Conservation (phyloP, 2,113 vertebrate genomes). For the Bettongia penicillata region DNA sequence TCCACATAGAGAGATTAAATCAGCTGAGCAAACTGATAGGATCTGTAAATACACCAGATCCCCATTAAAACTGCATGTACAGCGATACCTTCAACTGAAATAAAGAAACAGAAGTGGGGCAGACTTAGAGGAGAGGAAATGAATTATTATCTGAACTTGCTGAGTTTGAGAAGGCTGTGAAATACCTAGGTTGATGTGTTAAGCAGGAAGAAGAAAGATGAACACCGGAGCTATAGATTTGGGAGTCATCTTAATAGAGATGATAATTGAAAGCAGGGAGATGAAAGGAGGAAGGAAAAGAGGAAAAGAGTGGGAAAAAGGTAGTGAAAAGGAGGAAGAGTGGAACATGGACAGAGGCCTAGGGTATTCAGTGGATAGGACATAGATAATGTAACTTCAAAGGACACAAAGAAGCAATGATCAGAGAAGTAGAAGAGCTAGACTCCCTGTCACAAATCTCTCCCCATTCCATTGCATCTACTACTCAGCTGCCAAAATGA, state of each 20-base stretch:
- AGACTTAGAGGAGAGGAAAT: not conserved
- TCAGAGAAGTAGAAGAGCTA: not conserved
- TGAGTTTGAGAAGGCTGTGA: not conserved
- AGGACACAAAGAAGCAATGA: not conserved
- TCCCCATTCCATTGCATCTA: not conserved
- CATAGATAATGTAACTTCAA: not conserved
- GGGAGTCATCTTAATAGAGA: not conserved
- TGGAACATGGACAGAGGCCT: not conserved
- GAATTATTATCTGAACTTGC: not conserved
- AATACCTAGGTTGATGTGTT: not conserved
- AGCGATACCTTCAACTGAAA: not conserved
- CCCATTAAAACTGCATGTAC: not conserved
- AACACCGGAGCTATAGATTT: not conserved
- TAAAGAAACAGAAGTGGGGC: not conserved
- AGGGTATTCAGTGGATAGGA: not conserved
- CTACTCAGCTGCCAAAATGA: not conserved
- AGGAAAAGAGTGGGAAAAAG: not conserved
- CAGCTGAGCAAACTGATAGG: not conserved
- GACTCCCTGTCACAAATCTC: not conserved
- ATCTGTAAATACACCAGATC: not conserved
- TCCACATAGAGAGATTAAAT: not conserved
- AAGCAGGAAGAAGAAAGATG: not conserved
- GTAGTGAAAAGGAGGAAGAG: not conserved
- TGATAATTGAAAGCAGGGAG: not conserved
- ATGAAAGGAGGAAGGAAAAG: not conserved